These are phyloP conservation scores for Halictus ligatus DNA, from an alignment of 2,888 invertebrate species.

Conservation along the genomic window DNA sequence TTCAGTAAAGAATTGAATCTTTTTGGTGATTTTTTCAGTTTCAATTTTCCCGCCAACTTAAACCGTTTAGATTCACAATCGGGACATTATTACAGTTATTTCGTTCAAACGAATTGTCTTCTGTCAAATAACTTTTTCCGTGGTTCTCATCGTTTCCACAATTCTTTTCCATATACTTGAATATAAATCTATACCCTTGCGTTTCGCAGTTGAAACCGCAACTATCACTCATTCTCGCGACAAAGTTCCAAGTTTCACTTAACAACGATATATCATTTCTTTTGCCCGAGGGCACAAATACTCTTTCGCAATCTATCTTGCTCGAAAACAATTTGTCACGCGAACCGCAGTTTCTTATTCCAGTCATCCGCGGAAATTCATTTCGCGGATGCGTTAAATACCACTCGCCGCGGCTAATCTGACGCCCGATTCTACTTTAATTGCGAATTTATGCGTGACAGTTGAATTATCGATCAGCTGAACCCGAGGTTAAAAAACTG, in stretches of 20 bases:
- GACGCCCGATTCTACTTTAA: no score
- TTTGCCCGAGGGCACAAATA: neutral
- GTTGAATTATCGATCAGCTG: no score
- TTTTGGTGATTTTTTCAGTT: no score
- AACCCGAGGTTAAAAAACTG: no score
- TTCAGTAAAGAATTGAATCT: no score
- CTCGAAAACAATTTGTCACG: neutral
- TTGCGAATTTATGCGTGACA: no score
- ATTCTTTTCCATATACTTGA: neutral
- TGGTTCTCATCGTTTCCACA: no score
- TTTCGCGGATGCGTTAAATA: neutral
- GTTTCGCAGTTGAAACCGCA: neutral
- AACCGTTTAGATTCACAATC: no score
- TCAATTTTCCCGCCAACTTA: no score
- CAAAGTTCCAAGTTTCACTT: neutral
- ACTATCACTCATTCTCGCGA: neutral
- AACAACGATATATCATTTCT: neutral
- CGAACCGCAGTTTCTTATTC: neutral
- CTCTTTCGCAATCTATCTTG: constrained; percentile 1
- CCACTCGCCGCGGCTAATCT: neutral
- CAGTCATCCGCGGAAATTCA: neutral
- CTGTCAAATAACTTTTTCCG: no score
- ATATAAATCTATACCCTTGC: neutral
- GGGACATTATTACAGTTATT: no score
- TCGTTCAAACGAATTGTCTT: no score